Evolutionary conservation across 2,113 vertebrate genomes (phyloP), one percentile per base, ranked within the genome.

Genomic region (Corythoichthys haematopterus): DNA sequence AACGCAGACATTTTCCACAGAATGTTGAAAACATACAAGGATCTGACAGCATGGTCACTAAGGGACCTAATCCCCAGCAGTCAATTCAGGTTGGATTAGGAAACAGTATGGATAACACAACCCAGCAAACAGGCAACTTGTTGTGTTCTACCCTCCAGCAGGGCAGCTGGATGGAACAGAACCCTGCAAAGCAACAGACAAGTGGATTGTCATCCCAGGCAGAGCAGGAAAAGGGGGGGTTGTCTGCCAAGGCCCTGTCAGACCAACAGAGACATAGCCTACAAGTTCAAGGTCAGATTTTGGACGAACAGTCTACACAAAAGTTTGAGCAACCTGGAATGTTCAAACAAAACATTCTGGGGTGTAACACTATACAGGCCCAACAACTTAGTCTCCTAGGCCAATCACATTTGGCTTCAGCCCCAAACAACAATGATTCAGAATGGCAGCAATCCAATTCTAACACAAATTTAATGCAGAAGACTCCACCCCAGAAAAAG

Each of bases 101-200:
- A 71, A 90, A 89, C 69, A 89, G 89, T 47, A 71, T 69, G 51
- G 89, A 78, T 74, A 90, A 82, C 13, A 78, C 60, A 2, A 58
- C 79, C 59, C 87, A 86, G 59, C 84, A 81, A 55, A 81, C 68
- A 74, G 55, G 35, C 11, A 82, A 74, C 36, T 55, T 78, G 58
- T 67, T 71, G 38, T 67, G 75, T 81, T 70, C 74, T 0, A 80
- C 68, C 56, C 63, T 74, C n/a, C 64, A 88, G 55, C 93, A 93
- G 69, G 80, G 88, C 51, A 88, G 85, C 48, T 98, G 94, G 95
- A 93, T 91, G 73, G 92, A 94, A 74, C 69, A 92, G 64, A 92
- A 91, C 82, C 85, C 92, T 67, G 84, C 88, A 65, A 82, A 20
- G 61, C 80, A 74, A 56, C 60, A 74, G n/a, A 66, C 80, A 81